These are phyloP conservation scores for Cassiopea xamachana DNA, from an alignment of 30 jellyfish, hydroid and myxozoan species.

Conservation along the genomic window DNA sequence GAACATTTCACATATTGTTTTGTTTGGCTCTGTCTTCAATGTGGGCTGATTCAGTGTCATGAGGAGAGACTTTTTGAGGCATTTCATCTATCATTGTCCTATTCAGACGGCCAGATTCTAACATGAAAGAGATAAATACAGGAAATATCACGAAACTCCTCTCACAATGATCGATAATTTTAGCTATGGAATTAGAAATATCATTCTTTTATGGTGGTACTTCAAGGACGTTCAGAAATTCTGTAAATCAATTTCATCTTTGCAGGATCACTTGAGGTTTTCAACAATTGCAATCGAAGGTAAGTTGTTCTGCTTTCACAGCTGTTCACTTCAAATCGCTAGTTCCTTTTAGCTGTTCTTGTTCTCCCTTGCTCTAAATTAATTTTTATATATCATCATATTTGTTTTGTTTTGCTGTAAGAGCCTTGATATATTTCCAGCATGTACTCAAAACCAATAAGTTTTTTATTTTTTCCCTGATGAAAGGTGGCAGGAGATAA, in stretches of 20 bases:
- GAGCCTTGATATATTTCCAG: too few relatives aligned
- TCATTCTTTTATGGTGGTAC: slow-evolving; percentile 73
- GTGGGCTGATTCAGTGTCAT: neutral
- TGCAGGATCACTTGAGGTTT: slow-evolving; percentile 91
- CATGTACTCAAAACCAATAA: too few relatives aligned
- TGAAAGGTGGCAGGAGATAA: too few relatives aligned
- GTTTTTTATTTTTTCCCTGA: too few relatives aligned
- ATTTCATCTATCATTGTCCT: neutral
- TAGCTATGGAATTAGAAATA: slow-evolving; percentile 55
- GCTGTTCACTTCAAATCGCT: too few relatives aligned
- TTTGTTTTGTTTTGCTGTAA: too few relatives aligned
- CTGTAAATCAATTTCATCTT: slow-evolving; percentile 60
- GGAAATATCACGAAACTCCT: neutral
- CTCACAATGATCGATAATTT: slow-evolving; percentile 44
- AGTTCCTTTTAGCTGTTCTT: too few relatives aligned
- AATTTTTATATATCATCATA: too few relatives aligned
- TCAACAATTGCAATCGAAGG: slow-evolving; percentile 85
- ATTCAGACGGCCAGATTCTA: too few relatives aligned
- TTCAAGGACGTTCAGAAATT: slow-evolving; percentile 64
- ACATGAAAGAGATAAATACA: neutral
- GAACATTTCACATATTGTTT: neutral
- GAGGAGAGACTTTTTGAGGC: neutral
- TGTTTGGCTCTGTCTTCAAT: neutral
- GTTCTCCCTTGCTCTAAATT: too few relatives aligned
- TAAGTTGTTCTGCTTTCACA: slow-evolving; percentile 50